These are phyloP conservation scores for Umimayanthus chanpuru DNA, from an alignment of 92 coral and sea anemone species.

Conservation along the genomic window DNA sequence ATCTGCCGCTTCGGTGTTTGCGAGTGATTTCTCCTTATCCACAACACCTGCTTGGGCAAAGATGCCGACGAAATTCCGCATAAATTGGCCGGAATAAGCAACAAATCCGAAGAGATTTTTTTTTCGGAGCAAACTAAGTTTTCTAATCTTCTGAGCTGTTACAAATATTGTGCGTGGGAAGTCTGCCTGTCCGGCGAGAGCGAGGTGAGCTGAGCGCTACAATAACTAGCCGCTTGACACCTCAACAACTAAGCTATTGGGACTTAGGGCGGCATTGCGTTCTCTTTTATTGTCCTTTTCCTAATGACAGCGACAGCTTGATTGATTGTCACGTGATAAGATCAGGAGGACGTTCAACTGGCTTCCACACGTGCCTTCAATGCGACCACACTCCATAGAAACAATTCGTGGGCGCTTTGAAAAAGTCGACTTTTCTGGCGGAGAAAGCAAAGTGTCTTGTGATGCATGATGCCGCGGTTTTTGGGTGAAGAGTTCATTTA, in stretches of 20 bases:
- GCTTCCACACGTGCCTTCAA: conserved; percentile 72
- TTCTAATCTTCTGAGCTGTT: conserved; percentile 37
- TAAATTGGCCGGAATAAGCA: conserved; percentile 51
- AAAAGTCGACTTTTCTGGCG: conserved; percentile 8
- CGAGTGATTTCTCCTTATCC: conserved; percentile 45
- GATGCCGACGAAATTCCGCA: conserved; percentile 45
- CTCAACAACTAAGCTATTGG: conserved; percentile 98
- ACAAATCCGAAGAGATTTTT: conserved; percentile 20
- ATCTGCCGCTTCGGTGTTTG: conserved; percentile 48
- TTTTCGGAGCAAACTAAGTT: conserved; percentile 21
- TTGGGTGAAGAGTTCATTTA: conserved; percentile 45
- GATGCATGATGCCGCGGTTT: not conserved
- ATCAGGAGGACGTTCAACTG: conserved; percentile 55
- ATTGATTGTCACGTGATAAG: conserved; percentile 99
- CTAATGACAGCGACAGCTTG: conserved; percentile 99
- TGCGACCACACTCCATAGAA: conserved; percentile 30
- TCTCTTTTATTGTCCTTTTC: conserved; percentile 79
- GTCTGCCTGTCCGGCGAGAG: conserved; percentile 9
- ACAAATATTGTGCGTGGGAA: conserved; percentile 32
- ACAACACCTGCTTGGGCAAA: conserved; percentile 48
- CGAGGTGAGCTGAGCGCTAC: conserved; percentile 24
- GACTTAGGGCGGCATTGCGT: conserved; percentile 87
- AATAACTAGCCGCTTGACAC: conserved; percentile 70
- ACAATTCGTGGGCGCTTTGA: not conserved
- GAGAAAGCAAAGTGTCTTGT: not conserved